Base-by-base conservation (phyloP, 2,113 vertebrate genomes). In the Ameiurus melas region DNA sequence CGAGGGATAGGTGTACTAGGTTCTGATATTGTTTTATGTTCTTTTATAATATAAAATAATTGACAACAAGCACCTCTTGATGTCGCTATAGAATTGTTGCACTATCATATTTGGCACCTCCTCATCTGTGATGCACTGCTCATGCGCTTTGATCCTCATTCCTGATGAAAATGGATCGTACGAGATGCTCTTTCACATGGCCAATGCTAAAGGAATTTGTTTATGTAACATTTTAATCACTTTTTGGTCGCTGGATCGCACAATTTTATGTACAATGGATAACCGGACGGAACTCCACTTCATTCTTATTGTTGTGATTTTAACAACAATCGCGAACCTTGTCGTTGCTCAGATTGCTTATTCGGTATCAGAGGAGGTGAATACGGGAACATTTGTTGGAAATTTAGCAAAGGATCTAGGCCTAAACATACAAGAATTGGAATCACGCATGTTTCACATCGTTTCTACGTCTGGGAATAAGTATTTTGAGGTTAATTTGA, bases 401-500 rank as follows among this genome's bases (percentile, higher is more conserved):
- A 90, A 92, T 90, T 82, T 92, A 39, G 77, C 90, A 33, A 90
- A 89, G 78, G 90, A 92, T 86, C 33, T 92, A 10, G 80, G 86
- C 25, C 10, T 92, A 7, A 89, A 88, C 43, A 39, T 83, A 27
- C 86, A 89, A 5, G 90, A 90, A 39, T 84, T 93, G 7, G 86
- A 90, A 75, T 88, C 89, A 14, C 92, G 94, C 60, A 94, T 75
- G 88, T 92, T 94, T 60, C 90, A 87, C 53, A 92, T 96, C 60
- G 83, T 91, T n/a, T 90, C 92, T n/a, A 92, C 92, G 73, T 89
- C 92, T 36, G 92, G 89, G 0, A 89, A 90, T 57, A 90, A 91
- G 57, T 89, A 90, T 86, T 91, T 96, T 55, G 88, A 91, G 68
- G 93, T 95, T 39, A 92, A 96, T 89, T 58, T 90, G 55, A 92